Evolutionary conservation across 2,888 invertebrate species (phyloP).

Genomic region (Neocrepidodera transversa): DNA sequence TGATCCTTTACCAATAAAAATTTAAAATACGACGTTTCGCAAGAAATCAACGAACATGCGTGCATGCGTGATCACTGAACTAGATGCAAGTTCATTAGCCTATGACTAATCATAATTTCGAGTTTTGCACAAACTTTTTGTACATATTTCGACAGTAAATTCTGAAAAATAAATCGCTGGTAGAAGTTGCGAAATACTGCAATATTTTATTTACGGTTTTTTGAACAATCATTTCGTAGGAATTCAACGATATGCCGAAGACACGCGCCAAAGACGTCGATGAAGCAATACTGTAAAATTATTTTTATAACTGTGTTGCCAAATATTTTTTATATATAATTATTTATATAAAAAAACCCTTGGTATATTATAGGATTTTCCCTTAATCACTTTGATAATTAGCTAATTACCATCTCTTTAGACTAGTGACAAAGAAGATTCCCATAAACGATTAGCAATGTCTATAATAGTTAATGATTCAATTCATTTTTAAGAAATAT

Average conservation of each 20-base stretch:
- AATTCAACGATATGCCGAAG: conserved; percentile 28
- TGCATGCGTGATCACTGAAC: conserved; percentile 25
- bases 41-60: conserved; percentile 20
- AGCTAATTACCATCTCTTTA: no score
- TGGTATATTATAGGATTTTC: no score
- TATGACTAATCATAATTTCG: conserved; percentile 34
- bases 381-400: no score
- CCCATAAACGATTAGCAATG: no score
- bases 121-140: conserved; percentile 29
- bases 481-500: no score
- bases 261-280: conserved; percentile 15
- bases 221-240: conserved; percentile 33
- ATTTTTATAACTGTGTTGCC: conserved; percentile 5
- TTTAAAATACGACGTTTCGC: conserved; percentile 13
- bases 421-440: no score
- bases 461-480: no score
- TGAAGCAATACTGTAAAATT: conserved; percentile 7
- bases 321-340: neutral
- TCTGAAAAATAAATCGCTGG: conserved; percentile 20
- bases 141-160: conserved; percentile 19
- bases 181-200: conserved; percentile 27
- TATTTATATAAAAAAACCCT: no score
- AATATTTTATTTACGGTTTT: conserved; percentile 36
- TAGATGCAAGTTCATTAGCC: conserved; percentile 33
- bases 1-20: conserved; percentile 25